Conservation (phyloP, 2,113 vertebrate species). For the Caretta caretta region DNA sequence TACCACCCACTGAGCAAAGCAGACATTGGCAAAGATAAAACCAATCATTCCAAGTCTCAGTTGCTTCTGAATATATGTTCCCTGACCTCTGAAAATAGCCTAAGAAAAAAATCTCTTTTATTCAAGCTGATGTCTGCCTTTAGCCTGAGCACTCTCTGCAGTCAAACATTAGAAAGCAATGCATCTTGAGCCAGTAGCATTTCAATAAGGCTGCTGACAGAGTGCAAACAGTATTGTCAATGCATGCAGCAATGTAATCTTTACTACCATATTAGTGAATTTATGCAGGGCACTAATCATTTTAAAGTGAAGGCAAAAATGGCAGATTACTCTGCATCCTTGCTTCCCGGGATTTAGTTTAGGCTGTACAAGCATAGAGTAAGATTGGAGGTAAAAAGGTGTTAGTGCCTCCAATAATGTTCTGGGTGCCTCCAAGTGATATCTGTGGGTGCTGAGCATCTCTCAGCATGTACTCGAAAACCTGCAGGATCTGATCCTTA, state of each 20-base stretch:
- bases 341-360: neutral
- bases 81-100: neutral
- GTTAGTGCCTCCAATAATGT: neutral
- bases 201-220: neutral
- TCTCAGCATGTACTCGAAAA: neutral
- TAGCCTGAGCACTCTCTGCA: neutral
- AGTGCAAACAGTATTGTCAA: neutral
- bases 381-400: neutral
- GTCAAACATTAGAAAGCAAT: neutral
- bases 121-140: neutral
- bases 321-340: fast-evolving
- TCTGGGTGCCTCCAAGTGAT: neutral
- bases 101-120: neutral
- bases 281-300: neutral
- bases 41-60: neutral
- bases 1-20: neutral
- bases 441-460: neutral
- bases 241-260: neutral
- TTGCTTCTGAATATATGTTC: neutral
- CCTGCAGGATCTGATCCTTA: neutral
- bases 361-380: neutral
- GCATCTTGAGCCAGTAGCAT: neutral
- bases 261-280: neutral
- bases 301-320: neutral
- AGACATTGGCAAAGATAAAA: neutral